Evolutionary conservation across 2,888 invertebrate species (phyloP), one percentile per base, ranked within the genome.

Genomic region (Frankliniella fusca): DNA sequence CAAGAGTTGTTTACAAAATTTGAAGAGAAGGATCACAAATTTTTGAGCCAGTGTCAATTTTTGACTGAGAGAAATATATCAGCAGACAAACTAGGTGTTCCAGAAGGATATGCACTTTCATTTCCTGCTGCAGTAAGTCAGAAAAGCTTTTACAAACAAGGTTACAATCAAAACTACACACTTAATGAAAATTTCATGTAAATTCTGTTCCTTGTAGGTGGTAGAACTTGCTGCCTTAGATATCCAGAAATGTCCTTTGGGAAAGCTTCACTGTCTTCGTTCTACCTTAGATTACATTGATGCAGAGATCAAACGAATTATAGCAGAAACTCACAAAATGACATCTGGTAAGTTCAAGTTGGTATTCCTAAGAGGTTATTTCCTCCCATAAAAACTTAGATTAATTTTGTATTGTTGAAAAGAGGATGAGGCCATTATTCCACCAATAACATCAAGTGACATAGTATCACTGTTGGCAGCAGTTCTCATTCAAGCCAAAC

Each of bases 111-210:
- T 23, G 23, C 23, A 10, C 70, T 70, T 11, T 70, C 70, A n/a
- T 70, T 70, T 23, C 70, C 70, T 70, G 70, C 70, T 70, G 70
- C 70, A 70, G 70, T 70, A 11, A 70, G 70, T 70, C 38, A 61
- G 18, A 38, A 38, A 38, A 38, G 38, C 38, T 38, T 38, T 38
- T 38, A 38, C 5, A 38, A 2, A 38, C 38, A 3, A 38, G 5
- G 38, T 38, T 38, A 38, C 38, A 38, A 38, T 3, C 38, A 38
- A 38, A 38, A 15, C 18, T 54, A 15, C 7, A 2, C 18, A 54
- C 12, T 54, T 54, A 15, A 18, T 54, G 54, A 12, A 12, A 54
- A 7, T 18, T 15, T 54, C 12, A 54, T 7, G 8, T 15, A 54
- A 15, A 54, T 15, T 18, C 2, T 12, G 54, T 15, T 54, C 8